phyloP scores from a whole-genome alignment of 1,140 invertebrate genomes.

The Pogonomyrmex californicus region DNA sequence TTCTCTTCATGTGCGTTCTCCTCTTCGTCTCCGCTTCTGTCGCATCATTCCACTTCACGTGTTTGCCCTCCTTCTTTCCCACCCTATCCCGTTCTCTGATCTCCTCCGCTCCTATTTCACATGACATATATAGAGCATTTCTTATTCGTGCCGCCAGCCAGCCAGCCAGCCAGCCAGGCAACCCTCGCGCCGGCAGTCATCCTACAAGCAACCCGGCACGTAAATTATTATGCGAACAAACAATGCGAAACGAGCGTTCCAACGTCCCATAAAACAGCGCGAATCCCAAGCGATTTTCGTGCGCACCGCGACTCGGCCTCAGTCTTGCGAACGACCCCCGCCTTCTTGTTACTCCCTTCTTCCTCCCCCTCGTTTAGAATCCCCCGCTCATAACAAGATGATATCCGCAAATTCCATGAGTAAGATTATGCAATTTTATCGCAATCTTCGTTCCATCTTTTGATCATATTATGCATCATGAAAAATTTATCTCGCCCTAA shows the following conservation, averaged over 20 bases:
- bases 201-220: slow-evolving; percentile 61
- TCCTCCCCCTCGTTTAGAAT: not conserved
- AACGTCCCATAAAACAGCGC: slow-evolving; percentile 63
- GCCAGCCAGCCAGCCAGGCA: slow-evolving; percentile 28
- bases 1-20: not conserved
- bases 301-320: slow-evolving; percentile 46
- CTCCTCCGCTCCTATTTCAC: slow-evolving; percentile 50
- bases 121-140: slow-evolving; percentile 41
- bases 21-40: not conserved
- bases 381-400: not conserved
- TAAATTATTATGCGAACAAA: slow-evolving; percentile 78
- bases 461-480: not conserved
- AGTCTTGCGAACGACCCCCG: slow-evolving; percentile 18
- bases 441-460: not conserved
- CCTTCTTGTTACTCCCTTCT: not conserved
- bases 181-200: slow-evolving; percentile 57
- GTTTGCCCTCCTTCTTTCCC: not conserved
- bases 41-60: not conserved
- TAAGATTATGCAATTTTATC: not conserved
- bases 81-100: not conserved
- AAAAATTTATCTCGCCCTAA: not conserved
- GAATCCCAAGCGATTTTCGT: slow-evolving; percentile 67
- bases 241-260: slow-evolving; percentile 68
- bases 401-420: slow-evolving; percentile 38
- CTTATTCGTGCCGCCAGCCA: slow-evolving; percentile 44